A percentile compares a stretch with the other conserved stretches of the same genome.
These are phyloP conservation scores for Melolontha melolontha DNA, from an alignment of 2,888 invertebrate genomes.

Conservation along the genomic window DNA sequence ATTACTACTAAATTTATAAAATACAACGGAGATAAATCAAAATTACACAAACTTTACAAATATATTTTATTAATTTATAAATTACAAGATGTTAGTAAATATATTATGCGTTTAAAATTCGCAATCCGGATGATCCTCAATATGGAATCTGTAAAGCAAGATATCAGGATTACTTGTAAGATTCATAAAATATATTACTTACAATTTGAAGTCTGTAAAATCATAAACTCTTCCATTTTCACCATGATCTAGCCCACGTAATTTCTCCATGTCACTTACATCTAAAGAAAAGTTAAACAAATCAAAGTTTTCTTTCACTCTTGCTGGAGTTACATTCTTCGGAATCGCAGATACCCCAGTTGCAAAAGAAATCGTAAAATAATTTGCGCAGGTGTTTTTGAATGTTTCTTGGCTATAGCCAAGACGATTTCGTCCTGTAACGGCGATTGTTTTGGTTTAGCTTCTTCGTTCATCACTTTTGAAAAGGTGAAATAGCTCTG, in stretches of 20 bases:
- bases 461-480: slow-evolving; percentile 57
- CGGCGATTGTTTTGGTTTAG: slow-evolving; percentile 72
- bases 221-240: slow-evolving; percentile 73
- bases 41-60: no score
- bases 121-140: slow-evolving; percentile 77
- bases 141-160: slow-evolving; percentile 50
- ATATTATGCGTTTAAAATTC: slow-evolving; percentile 74
- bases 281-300: slow-evolving; percentile 78
- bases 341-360: slow-evolving; percentile 80
- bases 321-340: slow-evolving; percentile 78
- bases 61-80: no score
- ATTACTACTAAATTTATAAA: no score
- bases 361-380: slow-evolving; percentile 78
- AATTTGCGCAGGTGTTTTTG: slow-evolving; percentile 79
- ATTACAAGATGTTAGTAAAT: no score
- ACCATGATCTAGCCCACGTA: slow-evolving; percentile 74
- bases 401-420: slow-evolving; percentile 69
- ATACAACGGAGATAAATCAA: no score
- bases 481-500: slow-evolving; percentile 61
- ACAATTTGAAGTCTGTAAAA: slow-evolving; percentile 69
- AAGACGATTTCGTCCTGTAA: slow-evolving; percentile 70
- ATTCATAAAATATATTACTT: slow-evolving; percentile 3
- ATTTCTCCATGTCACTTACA: slow-evolving; percentile 69
- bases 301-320: slow-evolving; percentile 80
- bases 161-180: slow-evolving; percentile 60